A percentile compares a stretch with the other conserved stretches of the same genome.
These are phyloP conservation scores for Drosophila athabasca DNA, from an alignment of 1,140 invertebrate genomes.

Conservation along the genomic window DNA sequence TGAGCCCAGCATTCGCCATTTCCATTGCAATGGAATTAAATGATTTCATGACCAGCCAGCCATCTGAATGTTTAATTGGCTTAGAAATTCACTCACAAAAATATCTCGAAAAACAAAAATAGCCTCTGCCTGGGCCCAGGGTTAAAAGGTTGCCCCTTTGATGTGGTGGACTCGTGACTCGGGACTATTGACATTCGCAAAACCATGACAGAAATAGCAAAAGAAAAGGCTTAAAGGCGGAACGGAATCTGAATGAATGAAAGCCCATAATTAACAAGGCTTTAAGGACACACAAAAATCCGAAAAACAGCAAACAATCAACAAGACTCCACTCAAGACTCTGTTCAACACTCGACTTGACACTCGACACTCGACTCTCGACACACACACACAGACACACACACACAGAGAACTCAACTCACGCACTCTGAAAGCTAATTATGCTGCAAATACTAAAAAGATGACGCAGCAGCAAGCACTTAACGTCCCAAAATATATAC, in stretches of 20 bases:
- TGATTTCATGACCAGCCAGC: constrained; percentile 59
- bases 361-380: constrained; percentile 45
- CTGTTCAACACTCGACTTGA: constrained; percentile 37
- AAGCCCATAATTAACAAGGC: constrained; percentile 54
- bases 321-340: constrained; percentile 16
- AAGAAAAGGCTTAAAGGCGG: constrained; percentile 36
- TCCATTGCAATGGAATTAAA: constrained; percentile 45
- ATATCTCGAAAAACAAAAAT: constrained; percentile 4
- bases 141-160: constrained; percentile 28
- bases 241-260: constrained; percentile 31
- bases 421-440: constrained; percentile 78
- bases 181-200: constrained; percentile 38
- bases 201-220: neutral
- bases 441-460: constrained; percentile 77
- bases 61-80: constrained; percentile 70
- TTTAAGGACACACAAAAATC: constrained; percentile 38
- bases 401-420: constrained; percentile 22
- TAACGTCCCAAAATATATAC: constrained; percentile 63
- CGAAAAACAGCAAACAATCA: constrained; percentile 6
- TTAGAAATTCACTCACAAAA: constrained; percentile 36
- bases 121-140: neutral
- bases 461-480: constrained; percentile 77
- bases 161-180: constrained; percentile 29
- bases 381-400: constrained; percentile 39
- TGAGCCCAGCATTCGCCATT: constrained; percentile 65